Conservation (phyloP, 2,888 invertebrate genomes). For the Euphydryas editha region DNA sequence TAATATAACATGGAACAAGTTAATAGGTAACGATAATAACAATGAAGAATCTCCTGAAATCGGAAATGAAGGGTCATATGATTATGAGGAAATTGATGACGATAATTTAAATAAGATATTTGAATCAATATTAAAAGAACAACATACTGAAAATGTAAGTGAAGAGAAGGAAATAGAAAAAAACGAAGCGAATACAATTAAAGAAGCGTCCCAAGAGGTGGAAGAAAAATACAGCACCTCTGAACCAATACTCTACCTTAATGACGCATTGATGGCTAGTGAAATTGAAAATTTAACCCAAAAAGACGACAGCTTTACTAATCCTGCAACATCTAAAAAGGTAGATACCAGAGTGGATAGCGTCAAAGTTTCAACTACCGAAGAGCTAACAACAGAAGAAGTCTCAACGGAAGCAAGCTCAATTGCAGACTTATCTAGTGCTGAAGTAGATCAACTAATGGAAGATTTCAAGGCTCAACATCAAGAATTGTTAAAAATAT, state of each 20-base stretch:
- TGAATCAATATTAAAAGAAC: conserved; percentile 11
- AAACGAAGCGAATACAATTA: conserved; percentile 5
- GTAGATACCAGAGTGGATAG: background rate
- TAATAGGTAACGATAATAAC: conserved; percentile 45
- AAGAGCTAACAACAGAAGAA: background rate
- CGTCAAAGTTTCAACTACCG: background rate
- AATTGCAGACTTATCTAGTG: conserved; percentile 49
- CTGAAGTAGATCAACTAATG: conserved; percentile 54
- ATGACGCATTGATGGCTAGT: conserved; percentile 55
- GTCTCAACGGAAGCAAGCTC: background rate
- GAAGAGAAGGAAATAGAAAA: conserved; percentile 18
- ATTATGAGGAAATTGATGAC: conserved; percentile 44
- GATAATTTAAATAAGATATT: conserved; percentile 40
- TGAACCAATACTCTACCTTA: conserved; percentile 46
- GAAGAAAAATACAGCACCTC: background rate
- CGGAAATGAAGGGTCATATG: conserved; percentile 22
- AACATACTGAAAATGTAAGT: conserved; percentile 29
- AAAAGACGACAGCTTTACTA: background rate
- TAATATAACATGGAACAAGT: conserved; percentile 57
- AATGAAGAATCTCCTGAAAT: conserved; percentile 33
- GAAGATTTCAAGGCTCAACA: conserved; percentile 49
- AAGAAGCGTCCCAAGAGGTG: conserved; percentile 28
- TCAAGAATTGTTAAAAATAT: conserved; percentile 8
- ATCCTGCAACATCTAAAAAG: background rate
- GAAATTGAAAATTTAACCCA: conserved; percentile 35